phyloP scores from a whole-genome alignment of 2,797 vertebrate genomes.

The Corythornis leucogaster region DNA sequence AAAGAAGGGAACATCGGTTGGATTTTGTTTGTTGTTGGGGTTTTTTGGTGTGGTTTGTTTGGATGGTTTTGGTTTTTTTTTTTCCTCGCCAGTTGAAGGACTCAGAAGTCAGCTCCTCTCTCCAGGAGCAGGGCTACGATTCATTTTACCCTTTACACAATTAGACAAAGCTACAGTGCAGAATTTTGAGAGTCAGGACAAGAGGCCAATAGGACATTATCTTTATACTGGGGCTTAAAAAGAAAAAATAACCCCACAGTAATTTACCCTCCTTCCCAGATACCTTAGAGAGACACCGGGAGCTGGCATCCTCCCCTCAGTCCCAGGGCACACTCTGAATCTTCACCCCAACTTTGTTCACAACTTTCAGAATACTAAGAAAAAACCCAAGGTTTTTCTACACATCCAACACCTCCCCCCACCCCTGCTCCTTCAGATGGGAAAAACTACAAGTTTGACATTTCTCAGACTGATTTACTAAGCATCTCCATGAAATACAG shows the following conservation, averaged over 20 bases:
- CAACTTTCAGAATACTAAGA: not conserved
- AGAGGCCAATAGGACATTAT: not conserved
- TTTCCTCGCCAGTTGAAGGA: not conserved
- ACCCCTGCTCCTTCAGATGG: not conserved
- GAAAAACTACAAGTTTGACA: not conserved
- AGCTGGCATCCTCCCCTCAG: not conserved
- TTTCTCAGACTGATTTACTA: not conserved
- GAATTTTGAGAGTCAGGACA: not conserved
- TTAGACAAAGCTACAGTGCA: not conserved
- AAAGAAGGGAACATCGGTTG: not conserved
- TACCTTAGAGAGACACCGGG: not conserved
- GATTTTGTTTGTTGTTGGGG: too few relatives aligned
- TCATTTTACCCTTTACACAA: not conserved
- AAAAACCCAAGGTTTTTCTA: not conserved
- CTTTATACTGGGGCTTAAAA: too few relatives aligned
- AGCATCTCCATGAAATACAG: too few relatives aligned
- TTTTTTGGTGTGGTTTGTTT: too few relatives aligned
- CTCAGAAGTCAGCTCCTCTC: not conserved
- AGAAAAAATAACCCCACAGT: fast-evolving
- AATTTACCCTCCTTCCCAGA: not conserved
- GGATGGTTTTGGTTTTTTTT: too few relatives aligned
- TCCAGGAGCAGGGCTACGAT: not conserved
- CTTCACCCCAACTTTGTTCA: not conserved
- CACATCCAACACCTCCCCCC: not conserved
- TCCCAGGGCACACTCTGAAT: not conserved